These are phyloP conservation scores for Drosophila emarginata DNA, from an alignment of 2,888 invertebrate species.

Conservation along the genomic window DNA sequence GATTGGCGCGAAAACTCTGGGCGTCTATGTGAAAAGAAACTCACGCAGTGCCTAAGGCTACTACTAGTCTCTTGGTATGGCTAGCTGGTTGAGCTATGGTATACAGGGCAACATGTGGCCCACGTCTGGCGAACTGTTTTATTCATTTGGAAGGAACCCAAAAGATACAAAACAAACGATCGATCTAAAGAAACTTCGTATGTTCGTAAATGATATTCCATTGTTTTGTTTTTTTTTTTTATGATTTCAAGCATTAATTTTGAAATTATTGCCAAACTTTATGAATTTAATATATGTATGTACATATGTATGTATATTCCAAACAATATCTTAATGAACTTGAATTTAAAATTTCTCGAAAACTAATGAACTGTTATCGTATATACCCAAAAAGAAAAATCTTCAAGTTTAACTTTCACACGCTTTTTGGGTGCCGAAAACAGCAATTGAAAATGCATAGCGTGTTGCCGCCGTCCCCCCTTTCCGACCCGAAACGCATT, in stretches of 20 bases:
- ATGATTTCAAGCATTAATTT: background rate
- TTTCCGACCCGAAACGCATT: background rate
- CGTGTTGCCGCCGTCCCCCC: background rate
- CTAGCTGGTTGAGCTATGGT: no score
- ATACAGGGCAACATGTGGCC: slow-evolving; percentile 27
- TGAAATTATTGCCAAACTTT: background rate
- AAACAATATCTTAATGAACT: no score
- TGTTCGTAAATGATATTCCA: background rate
- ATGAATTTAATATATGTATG: background rate
- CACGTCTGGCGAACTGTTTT: slow-evolving; percentile 18
- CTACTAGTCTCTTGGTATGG: background rate
- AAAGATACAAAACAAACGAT: background rate
- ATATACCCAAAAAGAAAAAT: no score
- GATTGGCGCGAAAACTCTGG: slow-evolving; percentile 7
- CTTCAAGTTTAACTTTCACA: background rate
- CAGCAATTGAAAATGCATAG: background rate
- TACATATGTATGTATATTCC: background rate
- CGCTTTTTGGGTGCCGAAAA: background rate
- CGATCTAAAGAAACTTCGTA: background rate
- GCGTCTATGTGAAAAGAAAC: slow-evolving; percentile 36
- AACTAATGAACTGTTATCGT: background rate
- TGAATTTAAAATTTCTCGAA: background rate
- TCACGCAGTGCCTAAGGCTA: slow-evolving; percentile 23
- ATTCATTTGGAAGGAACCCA: slow-evolving; percentile 7
- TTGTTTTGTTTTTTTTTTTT: no score